Evolutionary conservation across 2,113 vertebrate species (phyloP), one percentile per base, ranked within the genome.

Genomic region (Gopherus evgoodei): DNA sequence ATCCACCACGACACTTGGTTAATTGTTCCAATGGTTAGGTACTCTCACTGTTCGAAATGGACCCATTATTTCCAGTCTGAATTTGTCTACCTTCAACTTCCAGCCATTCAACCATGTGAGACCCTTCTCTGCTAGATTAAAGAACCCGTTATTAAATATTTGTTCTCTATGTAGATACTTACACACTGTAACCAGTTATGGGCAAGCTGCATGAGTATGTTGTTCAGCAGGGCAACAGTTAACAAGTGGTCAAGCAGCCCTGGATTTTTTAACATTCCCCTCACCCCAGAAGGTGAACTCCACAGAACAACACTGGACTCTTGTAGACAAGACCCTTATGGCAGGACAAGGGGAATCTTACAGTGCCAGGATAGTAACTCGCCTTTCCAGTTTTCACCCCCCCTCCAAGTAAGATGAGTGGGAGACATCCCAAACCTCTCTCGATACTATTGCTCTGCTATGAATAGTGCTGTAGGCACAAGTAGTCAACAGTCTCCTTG

Each of bases 251-350:
- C 31, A 72, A 5, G n/a, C 8, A 38, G n/a, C 35, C 7, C n/a
- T 72, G n/a, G 65, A 72, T 22, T 38, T 38, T 21, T 38, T 72
- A 72, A 72, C 65, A 72, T 72, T n/a, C 65, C 35, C n/a, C 35
- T 72, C 22, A 38, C 8, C n/a, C n/a, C 21, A 21, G 35, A 22
- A n/a, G 65, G 19, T 72, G 35, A 72, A 38, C n/a, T 82, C 54
- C 29, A 81, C 0, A 0, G 53, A 57, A 88, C 79, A 0, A 0
- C 35, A 38, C 2, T 57, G 56, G 29, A 24, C 52, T 83, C 57
- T 42, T 14, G 6, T 12, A 87, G 83, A 80, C 86, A 83, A 81
- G 56, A 1, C 1, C 47, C 19, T 94, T 94, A 84, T 94, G 80
- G 52, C 14, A 54, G 78, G 47, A 0, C 0, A 83, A 72, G 3